phyloP scores from a whole-genome alignment of 2,888 invertebrate species.

The Macrophya annulata region DNA sequence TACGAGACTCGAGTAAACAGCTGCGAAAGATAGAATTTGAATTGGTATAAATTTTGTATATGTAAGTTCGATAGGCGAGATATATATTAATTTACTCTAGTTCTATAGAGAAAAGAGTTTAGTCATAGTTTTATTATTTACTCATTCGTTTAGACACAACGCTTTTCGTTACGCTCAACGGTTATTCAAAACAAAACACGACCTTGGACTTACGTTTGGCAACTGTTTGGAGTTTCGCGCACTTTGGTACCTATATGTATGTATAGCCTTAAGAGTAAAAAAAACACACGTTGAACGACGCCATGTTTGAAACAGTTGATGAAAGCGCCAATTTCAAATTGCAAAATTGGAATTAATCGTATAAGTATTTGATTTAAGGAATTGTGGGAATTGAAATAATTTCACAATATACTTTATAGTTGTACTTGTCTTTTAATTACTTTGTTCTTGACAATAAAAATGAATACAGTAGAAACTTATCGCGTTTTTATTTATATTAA shows the following conservation, averaged over 20 bases:
- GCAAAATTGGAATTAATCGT: neutral
- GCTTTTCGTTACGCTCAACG: slow-evolving; percentile 11
- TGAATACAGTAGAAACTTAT: slow-evolving; percentile 56
- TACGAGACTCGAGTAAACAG: slow-evolving; percentile 13
- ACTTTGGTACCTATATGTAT: neutral
- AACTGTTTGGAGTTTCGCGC: slow-evolving; percentile 21
- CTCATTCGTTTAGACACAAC: neutral
- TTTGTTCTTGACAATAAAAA: slow-evolving; percentile 58
- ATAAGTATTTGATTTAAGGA: neutral
- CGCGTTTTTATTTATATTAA: neutral
- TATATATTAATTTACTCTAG: neutral
- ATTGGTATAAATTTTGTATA: neutral
- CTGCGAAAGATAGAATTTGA: neutral
- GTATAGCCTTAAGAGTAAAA: neutral
- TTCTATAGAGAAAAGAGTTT: neutral
- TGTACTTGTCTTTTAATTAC: slow-evolving; percentile 63
- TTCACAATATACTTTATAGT: neutral
- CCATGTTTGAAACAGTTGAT: slow-evolving; percentile 10
- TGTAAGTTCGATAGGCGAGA: neutral
- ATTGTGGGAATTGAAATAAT: slow-evolving; percentile 25
- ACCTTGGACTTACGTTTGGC: slow-evolving; percentile 17
- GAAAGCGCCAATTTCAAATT: neutral
- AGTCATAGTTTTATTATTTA: neutral
- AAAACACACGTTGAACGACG: slow-evolving; percentile 4
- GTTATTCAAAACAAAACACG: slow-evolving; percentile 34